These are phyloP conservation scores for Tetramorium alpestre DNA, from an alignment of 1,140 invertebrate genomes.

Conservation along the genomic window DNA sequence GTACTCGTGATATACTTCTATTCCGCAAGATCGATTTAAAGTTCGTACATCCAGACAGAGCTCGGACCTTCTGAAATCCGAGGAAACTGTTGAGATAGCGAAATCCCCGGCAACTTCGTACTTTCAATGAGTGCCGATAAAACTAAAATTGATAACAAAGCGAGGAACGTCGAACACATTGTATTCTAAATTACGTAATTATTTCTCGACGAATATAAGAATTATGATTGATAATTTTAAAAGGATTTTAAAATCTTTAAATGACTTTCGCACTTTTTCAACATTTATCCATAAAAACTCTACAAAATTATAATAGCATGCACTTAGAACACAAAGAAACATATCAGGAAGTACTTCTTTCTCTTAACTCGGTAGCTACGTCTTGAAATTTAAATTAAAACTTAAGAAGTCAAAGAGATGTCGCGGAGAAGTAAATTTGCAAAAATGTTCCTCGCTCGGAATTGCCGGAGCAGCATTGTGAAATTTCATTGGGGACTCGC, in stretches of 20 bases:
- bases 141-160: constrained; percentile 72
- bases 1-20: constrained; percentile 55
- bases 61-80: constrained; percentile 48
- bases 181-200: neutral
- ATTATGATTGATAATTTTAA: neutral
- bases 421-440: constrained; percentile 39
- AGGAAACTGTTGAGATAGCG: constrained; percentile 61
- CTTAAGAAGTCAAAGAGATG: constrained; percentile 34
- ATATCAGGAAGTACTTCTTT: constrained; percentile 4
- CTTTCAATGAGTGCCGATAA: constrained; percentile 70
- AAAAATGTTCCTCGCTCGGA: constrained; percentile 32
- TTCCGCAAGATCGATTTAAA: constrained; percentile 63
- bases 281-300: neutral
- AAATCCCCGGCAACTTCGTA: constrained; percentile 61
- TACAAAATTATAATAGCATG: neutral
- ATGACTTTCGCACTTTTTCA: neutral
- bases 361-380: constrained; percentile 4
- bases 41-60: constrained; percentile 52
- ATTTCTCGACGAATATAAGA: neutral
- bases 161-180: constrained; percentile 27
- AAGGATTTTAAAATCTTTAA: neutral
- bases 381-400: constrained; percentile 45
- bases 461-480: constrained; percentile 13
- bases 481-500: constrained; percentile 49
- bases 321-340: constrained; percentile 9